Conservation (phyloP, 2,113 vertebrate genomes). For the Ahaetulla prasina region DNA sequence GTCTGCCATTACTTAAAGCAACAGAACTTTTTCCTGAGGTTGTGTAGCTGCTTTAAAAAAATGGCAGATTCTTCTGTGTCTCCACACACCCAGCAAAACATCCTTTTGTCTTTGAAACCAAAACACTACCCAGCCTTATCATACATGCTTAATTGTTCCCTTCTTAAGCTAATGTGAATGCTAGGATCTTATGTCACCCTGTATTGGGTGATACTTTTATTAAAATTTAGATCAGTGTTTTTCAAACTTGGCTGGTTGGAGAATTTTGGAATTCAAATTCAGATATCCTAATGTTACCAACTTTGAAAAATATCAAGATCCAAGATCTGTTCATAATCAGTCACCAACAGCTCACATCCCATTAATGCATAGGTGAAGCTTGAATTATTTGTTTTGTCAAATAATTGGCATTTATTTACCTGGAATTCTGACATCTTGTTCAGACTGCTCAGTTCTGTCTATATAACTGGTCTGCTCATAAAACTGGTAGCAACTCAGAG, state of each 20-base stretch:
- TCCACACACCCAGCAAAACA: neutral
- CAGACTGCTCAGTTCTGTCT: neutral
- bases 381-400: neutral
- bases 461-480: neutral
- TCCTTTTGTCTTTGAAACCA: neutral
- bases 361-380: neutral
- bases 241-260: neutral
- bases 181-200: neutral
- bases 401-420: neutral
- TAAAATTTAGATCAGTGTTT: neutral
- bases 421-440: neutral
- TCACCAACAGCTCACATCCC: neutral
- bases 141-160: neutral
- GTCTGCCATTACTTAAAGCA: neutral
- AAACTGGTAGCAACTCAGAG: neutral
- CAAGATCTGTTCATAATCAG: neutral
- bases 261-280: neutral
- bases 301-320: neutral
- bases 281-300: neutral
- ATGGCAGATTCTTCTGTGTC: neutral
- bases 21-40: neutral
- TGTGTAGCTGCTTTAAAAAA: neutral
- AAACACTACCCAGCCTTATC: neutral
- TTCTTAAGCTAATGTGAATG: neutral
- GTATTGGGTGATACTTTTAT: neutral